Evolutionary conservation across 1,140 invertebrate genomes (phyloP).

Genomic region (Panagrolaimus sp.): DNA sequence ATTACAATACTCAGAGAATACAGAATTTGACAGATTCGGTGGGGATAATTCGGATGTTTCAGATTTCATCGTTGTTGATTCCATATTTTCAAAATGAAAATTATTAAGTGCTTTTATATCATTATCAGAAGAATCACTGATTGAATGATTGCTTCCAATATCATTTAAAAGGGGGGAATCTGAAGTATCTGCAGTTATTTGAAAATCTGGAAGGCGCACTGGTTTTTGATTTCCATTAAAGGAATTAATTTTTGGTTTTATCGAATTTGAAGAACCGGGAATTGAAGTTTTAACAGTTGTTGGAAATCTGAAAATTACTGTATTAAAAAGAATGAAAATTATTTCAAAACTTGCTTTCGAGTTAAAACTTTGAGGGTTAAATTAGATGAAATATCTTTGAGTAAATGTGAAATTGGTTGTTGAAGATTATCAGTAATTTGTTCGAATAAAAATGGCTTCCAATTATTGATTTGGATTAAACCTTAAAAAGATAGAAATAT

Average conservation of each 20-base stretch:
- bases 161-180: slow-evolving; percentile 54
- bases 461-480: slow-evolving; percentile 49
- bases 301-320: not conserved
- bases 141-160: slow-evolving; percentile 49
- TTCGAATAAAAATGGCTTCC: slow-evolving; percentile 46
- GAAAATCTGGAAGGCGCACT: slow-evolving; percentile 15
- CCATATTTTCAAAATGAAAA: not conserved
- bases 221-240: too few relatives aligned
- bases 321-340: too few relatives aligned
- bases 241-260: too few relatives aligned
- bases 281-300: too few relatives aligned
- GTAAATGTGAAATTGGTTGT: slow-evolving; percentile 38
- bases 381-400: slow-evolving; percentile 45
- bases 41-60: not conserved
- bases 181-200: slow-evolving; percentile 56
- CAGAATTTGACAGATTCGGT: slow-evolving; percentile 1
- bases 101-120: not conserved
- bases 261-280: too few relatives aligned
- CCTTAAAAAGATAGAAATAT: slow-evolving; percentile 28
- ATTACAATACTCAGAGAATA: too few relatives aligned
- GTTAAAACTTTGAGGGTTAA: slow-evolving; percentile 50
- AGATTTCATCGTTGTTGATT: not conserved
- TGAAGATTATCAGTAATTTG: slow-evolving; percentile 49
- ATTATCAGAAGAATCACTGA: slow-evolving; percentile 40
- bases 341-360: slow-evolving; percentile 52